Evolutionary conservation across 2,888 invertebrate genomes (phyloP).

Genomic region (Ophion ellenae): DNA sequence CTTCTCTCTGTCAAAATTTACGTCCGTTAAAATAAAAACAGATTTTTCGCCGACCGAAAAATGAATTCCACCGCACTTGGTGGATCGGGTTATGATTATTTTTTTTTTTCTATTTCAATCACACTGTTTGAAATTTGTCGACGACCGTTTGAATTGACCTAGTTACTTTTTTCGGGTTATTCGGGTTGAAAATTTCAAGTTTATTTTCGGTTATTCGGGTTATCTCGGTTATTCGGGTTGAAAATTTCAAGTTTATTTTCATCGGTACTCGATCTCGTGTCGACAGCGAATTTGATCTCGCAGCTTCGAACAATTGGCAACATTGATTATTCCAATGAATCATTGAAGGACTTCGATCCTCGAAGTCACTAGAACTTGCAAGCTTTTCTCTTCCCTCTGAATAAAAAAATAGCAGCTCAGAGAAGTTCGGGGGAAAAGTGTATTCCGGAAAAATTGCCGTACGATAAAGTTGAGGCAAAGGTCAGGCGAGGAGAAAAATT

Average conservation of each 20-base stretch:
- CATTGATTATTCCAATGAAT: neutral
- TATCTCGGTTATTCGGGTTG: neutral
- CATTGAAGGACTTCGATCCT: neutral
- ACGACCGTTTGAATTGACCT: neutral
- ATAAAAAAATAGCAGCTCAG: neutral
- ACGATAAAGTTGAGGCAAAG: neutral
- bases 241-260: neutral
- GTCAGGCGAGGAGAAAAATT: neutral
- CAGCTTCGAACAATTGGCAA: neutral
- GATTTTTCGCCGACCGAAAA: neutral
- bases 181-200: neutral
- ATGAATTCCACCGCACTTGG: neutral
- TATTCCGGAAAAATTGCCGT: neutral
- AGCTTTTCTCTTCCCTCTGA: neutral
- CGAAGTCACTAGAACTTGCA: neutral
- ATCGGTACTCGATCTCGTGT: neutral
- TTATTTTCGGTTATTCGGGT: no score
- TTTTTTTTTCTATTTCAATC: neutral
- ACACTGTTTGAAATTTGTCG: neutral
- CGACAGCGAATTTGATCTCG: neutral
- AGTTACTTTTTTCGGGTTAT: neutral
- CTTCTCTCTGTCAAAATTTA: slow-evolving; percentile 5
- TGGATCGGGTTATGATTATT: neutral
- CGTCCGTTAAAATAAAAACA: neutral
- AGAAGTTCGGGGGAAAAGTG: neutral